Base-by-base conservation (phyloP, 2,113 vertebrate species). In the Lepidothrix coronata region DNA sequence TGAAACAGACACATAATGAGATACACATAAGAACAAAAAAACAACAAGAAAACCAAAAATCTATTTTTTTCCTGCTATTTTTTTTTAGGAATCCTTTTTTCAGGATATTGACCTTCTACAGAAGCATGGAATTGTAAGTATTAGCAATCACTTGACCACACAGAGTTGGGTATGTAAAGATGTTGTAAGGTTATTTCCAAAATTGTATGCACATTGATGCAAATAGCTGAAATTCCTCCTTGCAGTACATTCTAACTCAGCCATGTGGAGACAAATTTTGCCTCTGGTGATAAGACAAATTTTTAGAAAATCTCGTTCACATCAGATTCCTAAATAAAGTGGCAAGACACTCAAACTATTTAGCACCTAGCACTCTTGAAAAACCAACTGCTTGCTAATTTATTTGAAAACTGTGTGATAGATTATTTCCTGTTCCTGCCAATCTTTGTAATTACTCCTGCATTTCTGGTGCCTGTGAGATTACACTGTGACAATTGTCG, bases 101-200 rank as follows among this genome's bases (percentile, higher is more conserved):
- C 99, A 99, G 97, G 99, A 99, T 95, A 99, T 99, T 55, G 99
- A 99, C 95, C 98, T 99, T 41, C 98, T 99, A 59, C 99, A 99
- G 97, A 99, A 99, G 95, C 98, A 99, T 72, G 99, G 99, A 74
- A 99, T 99, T 97, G 99, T 99, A 97, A 99, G 99, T 99, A 96
- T 81, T 39, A 79, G 14, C 75, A 74, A 17, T 68, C 62, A 27
- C 43, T 80, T 49, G 16, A 66, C 41, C 1, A 2, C 43, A 35
- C 70, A 70, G 74, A 90, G 54, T 59, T 91, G n/a, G 81, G 63
- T 43, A 49, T 33, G 19, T 79, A 81, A 94, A 80, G 67, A 15
- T 91, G 20, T 31, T 82, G 22, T 49, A 62, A 58, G 41, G 33
- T 67, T 54, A 37, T 79, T 85, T 76, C 62, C 54, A 94, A 59